These are phyloP conservation scores for Pogona vitticeps DNA, from an alignment of 2,113 vertebrate genomes.

Conservation along the genomic window DNA sequence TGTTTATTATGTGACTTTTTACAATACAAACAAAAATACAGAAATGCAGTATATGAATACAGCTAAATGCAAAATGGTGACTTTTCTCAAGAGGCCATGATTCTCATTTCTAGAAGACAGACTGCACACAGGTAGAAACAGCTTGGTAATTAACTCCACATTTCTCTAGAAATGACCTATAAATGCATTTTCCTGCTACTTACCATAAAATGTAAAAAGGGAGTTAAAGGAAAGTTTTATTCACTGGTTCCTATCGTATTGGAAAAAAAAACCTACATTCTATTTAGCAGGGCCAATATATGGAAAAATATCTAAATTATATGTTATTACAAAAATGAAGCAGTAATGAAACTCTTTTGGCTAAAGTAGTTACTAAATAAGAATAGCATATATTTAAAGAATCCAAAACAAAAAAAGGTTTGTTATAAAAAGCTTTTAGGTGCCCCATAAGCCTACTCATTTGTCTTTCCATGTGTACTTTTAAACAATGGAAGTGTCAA, in stretches of 20 bases:
- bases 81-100: conserved; percentile 80
- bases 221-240: conserved; percentile 81
- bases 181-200: conserved; percentile 81
- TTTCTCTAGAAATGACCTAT: conserved; percentile 82
- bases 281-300: conserved; percentile 92
- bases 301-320: conserved; percentile 89
- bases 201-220: conserved; percentile 85
- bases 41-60: conserved; percentile 95
- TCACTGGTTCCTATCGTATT: conserved; percentile 81
- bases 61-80: conserved; percentile 86
- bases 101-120: conserved; percentile 83
- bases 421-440: conserved; percentile 87
- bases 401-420: conserved; percentile 77
- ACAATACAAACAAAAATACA: conserved; percentile 99
- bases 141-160: conserved; percentile 79
- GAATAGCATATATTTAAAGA: conserved; percentile 85
- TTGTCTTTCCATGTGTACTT: conserved; percentile 79
- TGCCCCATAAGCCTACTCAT: conserved; percentile 82
- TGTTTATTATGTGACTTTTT: conserved; percentile 99
- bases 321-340: conserved; percentile 90
- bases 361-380: conserved; percentile 89
- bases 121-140: conserved; percentile 83
- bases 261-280: conserved; percentile 85
- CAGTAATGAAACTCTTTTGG: conserved; percentile 88
- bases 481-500: conserved; percentile 84